Conservation (phyloP, 2,888 invertebrate genomes). For the Pomacea canaliculata region DNA sequence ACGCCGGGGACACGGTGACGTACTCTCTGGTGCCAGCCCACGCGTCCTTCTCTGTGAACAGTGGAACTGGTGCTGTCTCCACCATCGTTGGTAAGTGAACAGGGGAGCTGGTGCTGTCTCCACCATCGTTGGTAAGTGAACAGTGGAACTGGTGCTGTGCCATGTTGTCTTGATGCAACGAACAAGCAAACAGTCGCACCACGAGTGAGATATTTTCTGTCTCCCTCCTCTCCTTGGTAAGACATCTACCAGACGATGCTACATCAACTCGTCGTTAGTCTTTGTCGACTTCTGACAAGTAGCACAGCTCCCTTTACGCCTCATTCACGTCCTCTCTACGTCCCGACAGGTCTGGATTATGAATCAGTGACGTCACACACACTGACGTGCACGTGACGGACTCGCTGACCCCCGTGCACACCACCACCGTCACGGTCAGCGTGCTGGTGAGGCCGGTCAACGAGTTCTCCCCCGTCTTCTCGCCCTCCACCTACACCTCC, state of each 20-base stretch:
- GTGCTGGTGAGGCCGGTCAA: conserved; percentile 46
- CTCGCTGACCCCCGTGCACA: conserved; percentile 16
- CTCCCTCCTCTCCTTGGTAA: too few species aligned
- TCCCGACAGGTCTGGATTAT: conserved; percentile 32
- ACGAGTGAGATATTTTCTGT: too few species aligned
- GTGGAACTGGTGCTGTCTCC: conserved; percentile 36
- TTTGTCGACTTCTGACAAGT: too few species aligned
- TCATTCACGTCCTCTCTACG: too few species aligned
- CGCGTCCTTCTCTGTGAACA: conserved; percentile 34
- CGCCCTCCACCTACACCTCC: conserved; percentile 28
- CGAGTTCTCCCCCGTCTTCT: conserved; percentile 46
- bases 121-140: too few species aligned
- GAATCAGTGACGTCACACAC: conserved; percentile 34
- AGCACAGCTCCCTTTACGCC: too few species aligned
- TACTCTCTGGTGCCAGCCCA: conserved; percentile 42
- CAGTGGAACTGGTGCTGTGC: too few species aligned
- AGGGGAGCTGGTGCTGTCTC: too few species aligned
- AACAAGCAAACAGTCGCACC: too few species aligned
- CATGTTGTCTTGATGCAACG: too few species aligned
- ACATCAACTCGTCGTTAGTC: too few species aligned
- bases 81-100: conserved; percentile 27
- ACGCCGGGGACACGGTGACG: conserved; percentile 39
- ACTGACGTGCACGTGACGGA: conserved; percentile 33
- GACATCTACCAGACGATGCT: too few species aligned
- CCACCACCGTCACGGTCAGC: conserved; percentile 39